Evolutionary conservation across 2,797 vertebrate species (phyloP), one percentile per base, ranked within the genome.

Genomic region (Phoeniculus purpureus): DNA sequence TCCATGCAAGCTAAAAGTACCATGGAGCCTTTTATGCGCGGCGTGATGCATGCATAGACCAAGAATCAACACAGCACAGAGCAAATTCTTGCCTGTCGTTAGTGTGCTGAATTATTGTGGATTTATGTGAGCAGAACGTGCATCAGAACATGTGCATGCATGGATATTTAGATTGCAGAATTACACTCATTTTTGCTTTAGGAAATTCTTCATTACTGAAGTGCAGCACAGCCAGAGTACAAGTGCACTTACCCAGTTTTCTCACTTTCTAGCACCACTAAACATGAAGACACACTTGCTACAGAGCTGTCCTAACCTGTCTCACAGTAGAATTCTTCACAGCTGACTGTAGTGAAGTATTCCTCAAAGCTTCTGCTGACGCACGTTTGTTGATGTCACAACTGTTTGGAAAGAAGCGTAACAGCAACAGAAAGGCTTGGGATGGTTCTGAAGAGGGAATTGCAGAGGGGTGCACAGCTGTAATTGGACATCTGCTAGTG

Each of bases 291-390:
- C 62, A 87, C 59, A 31, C 83, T 94, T 93, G 71, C 65, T 94
- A 90, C 74, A 76, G 93, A 92, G 81, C 83, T 95, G 93, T 95
- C 95, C 75, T 95, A 65, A 90, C 93, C 94, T 85, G 92, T 96
- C 93, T 94, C 84, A 81, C 83, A 90, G 86, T 54, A 88, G 74
- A 71, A 95, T 82, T 65, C 84, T 93, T 93, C 88, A 77, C 83
- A 90, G 75, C 65, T 86, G 90, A 90, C 90, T 94, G 19, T 17
- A 93, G 81, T 51, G 75, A 86, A 81, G 77, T 77, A 90, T 82
- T 91, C 93, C 75, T 93, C 92, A 85, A 66, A 92, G 67, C 75
- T 88, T 91, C 83, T 79, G 64, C 81, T 81, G 87, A 71, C 10
- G 20, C 80, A 71, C 81, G 50, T 88, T 91, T 74, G 81, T 94